A percentile compares a stretch with the other conserved stretches of the same genome.
These are phyloP conservation scores for Sardina pilchardus DNA, from an alignment of 2,113 vertebrate species.

Conservation along the genomic window DNA sequence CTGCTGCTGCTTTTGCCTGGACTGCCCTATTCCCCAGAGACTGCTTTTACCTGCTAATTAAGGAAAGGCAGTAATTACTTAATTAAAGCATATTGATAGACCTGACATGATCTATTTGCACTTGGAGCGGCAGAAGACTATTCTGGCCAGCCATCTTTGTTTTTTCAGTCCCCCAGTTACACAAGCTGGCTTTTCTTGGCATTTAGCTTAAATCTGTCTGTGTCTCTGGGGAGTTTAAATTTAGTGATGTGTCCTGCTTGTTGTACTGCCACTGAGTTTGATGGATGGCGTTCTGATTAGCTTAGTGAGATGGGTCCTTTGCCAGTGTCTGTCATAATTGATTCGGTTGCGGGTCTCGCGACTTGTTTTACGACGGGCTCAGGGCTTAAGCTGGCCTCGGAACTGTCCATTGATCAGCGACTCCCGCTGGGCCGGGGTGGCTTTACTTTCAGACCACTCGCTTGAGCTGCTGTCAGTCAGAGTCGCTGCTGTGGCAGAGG, in stretches of 20 bases:
- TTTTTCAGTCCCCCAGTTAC: neutral
- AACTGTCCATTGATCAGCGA: neutral
- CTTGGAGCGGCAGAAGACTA: neutral
- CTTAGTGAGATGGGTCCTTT: neutral
- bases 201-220: neutral
- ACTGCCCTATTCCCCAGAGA: neutral
- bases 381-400: neutral
- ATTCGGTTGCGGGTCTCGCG: neutral
- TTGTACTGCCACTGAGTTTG: neutral
- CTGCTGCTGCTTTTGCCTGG: neutral
- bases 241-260: neutral
- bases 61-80: neutral
- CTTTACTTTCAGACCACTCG: neutral
- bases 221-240: neutral
- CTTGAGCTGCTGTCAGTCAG: neutral
- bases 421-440: neutral
- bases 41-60: constrained; percentile 2
- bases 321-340: neutral
- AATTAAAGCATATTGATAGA: constrained; percentile 2
- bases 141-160: neutral
- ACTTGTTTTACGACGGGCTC: neutral
- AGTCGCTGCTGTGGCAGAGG: neutral
- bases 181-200: neutral
- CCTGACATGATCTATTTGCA: neutral
- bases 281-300: neutral